A percentile compares a stretch with the other conserved stretches of the same genome.
These are phyloP conservation scores for Epinotia demarniana DNA, from an alignment of 2,888 invertebrate genomes.

Conservation along the genomic window DNA sequence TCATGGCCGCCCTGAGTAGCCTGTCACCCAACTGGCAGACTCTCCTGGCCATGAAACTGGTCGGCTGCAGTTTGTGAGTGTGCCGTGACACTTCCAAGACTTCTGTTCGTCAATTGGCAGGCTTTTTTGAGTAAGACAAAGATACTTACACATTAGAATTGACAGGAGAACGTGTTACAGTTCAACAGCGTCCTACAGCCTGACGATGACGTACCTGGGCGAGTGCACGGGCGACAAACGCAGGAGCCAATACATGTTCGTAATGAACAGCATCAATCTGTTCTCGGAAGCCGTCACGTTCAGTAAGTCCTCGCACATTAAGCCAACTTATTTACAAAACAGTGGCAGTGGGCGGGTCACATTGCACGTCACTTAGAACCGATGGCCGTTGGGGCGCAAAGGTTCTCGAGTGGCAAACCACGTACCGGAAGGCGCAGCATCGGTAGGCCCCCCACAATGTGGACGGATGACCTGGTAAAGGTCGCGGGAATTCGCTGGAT, in stretches of 20 bases:
- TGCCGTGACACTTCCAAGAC: background rate
- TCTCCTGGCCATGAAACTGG: conserved; percentile 84
- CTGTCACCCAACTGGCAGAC: conserved; percentile 83
- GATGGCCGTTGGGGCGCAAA: too few species aligned
- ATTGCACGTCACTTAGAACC: too few species aligned
- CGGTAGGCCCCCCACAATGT: too few species aligned
- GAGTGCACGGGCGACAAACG: conserved; percentile 67
- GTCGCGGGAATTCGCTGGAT: too few species aligned
- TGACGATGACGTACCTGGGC: conserved; percentile 79
- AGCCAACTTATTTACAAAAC: background rate
- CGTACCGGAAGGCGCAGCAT: too few species aligned
- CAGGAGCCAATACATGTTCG: conserved; percentile 62
- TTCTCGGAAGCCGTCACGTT: conserved; percentile 59
- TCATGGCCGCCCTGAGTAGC: conserved; percentile 80
- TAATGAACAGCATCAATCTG: conserved; percentile 63
- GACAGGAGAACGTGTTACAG: conserved; percentile 53
- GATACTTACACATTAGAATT: background rate
- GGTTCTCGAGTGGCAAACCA: too few species aligned
- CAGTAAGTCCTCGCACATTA: conserved; percentile 49
- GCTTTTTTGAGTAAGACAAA: too few species aligned
- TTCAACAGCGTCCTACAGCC: conserved; percentile 66
- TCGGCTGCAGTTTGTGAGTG: conserved; percentile 85
- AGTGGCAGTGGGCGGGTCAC: too few species aligned
- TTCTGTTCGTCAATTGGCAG: background rate
- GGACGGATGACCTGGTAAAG: too few species aligned